Base-by-base conservation (phyloP, 2,113 vertebrate species). In the Clinocottus analis region DNA sequence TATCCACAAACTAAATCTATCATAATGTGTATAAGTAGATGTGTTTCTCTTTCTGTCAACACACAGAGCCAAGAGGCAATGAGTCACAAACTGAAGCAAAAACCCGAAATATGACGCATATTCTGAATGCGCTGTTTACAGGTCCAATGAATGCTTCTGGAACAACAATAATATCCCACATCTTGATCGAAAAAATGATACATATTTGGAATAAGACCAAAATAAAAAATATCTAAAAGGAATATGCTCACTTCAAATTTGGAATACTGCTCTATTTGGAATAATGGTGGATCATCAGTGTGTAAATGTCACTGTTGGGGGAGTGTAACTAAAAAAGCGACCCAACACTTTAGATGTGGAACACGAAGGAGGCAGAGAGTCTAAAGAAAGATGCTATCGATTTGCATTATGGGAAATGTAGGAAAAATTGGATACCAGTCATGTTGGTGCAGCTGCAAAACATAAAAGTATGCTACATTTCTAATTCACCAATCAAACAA, bases 351-450 rank as follows among this genome's bases (percentile, higher is more conserved):
- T 7, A 59, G 23, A 51, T 35, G 43, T 35, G 10, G 45, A 21
- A 2, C 37, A 39, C 13, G n/a, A 37, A 33, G 33, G 19, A 63
- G 9, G 31, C 29, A 53, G 31, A 53, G 31, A 55, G 21, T 51
- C 16, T 35, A 29, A 9, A 37, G 60, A 53, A 51, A 27, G 17
- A 63, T 4, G 5, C 45, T 41, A 16, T n/a, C 16, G 1, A 7
- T 25, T 31, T 33, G 37, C 73, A 56, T 33, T 39, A 31, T 55
- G 4, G 59, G 37, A 74, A 29, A 27, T 74, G 9, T 62, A 62
- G 41, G 41, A 61, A 25, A 13, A 41, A 12, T 23, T 23, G 10
- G 51, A 53, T 53, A 53, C 51, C 9, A 53, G 10, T 3, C 51
- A 23, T 9, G 21, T 53, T 53, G 51, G 51, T 23, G 45, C 45